phyloP scores from a whole-genome alignment of 2,797 vertebrate genomes.

The Halcyon chelicuti region DNA sequence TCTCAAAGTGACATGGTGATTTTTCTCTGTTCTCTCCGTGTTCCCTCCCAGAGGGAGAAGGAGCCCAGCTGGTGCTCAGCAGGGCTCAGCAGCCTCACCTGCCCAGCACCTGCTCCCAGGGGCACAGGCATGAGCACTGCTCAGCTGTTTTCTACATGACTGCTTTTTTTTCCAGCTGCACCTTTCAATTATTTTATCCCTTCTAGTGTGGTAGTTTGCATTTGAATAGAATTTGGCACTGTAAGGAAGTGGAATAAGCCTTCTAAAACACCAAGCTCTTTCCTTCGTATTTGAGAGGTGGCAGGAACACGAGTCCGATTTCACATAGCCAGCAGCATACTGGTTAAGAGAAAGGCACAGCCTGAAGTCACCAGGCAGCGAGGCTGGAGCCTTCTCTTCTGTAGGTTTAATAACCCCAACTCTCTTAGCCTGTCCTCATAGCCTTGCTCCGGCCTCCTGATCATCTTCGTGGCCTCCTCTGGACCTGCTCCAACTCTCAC shows the following conservation, averaged over 20 bases:
- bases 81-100: neutral
- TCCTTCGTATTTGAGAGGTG: rapidly evolving
- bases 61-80: neutral
- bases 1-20: rapidly evolving
- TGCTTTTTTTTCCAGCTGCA: neutral
- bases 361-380: rapidly evolving
- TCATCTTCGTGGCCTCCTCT: neutral
- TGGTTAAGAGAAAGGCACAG: neutral
- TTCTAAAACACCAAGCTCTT: neutral
- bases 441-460: neutral
- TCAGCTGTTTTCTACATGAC: neutral
- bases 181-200: neutral
- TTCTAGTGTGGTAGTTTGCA: rapidly evolving
- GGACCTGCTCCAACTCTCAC: neutral
- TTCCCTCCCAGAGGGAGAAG: neutral
- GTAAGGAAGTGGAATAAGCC: rapidly evolving
- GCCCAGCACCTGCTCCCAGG: neutral
- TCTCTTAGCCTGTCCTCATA: neutral
- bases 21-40: rapidly evolving
- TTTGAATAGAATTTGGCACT: rapidly evolving
- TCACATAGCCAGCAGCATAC: neutral
- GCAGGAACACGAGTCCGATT: neutral
- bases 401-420: neutral
- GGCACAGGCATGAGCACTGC: neutral
- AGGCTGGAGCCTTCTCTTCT: neutral